Evolutionary conservation across 2,797 vertebrate species (phyloP), one percentile per base, ranked within the genome.

Genomic region (Chromobotia macracanthus): DNA sequence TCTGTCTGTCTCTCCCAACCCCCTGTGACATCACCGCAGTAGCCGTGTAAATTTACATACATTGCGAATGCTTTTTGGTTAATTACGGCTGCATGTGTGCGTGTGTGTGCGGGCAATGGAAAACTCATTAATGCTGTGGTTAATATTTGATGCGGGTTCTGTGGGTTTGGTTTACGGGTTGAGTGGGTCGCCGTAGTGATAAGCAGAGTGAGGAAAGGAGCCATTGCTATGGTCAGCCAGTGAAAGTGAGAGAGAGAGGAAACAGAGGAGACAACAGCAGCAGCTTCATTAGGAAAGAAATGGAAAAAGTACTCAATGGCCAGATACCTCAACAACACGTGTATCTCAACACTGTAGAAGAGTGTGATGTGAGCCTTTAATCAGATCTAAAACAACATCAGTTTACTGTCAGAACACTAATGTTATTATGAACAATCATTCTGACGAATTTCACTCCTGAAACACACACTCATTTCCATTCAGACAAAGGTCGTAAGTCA

Each of bases 71-170:
- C 19, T 81, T 66, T 25, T 76, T 61, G 11, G 55, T 78, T 84
- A 72, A 84, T 77, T 76, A 80, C 53, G 58, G 28, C 38, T 55
- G 53, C 35, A 19, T 75, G 38, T 25, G 63, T 46, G 35, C 11
- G 44, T 46, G 67, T 75, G 38, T 25, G 63, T 46, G 35, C 11
- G 44, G 46, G 67, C 53, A 84, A 92, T 92, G 93, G 93, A 94
- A 94, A 94, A 94, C 91, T 93, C 92, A 93, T 93, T 93, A 93
- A 92, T 89, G 86, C 82, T 67, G 58, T 53, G 78, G 91, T 94
- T 86, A 93, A 94, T 93, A 92, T 93, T 94, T 87, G 76, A 94
- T 87, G 86, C 89, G 88, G 84, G 86, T 88, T 88, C 85, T 77
- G 87, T 84, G 85, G 92, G 91, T 90, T 93, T 90, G 85, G 91